Conservation (phyloP, 2,888 invertebrate genomes). For the Volucella zonaria region DNA sequence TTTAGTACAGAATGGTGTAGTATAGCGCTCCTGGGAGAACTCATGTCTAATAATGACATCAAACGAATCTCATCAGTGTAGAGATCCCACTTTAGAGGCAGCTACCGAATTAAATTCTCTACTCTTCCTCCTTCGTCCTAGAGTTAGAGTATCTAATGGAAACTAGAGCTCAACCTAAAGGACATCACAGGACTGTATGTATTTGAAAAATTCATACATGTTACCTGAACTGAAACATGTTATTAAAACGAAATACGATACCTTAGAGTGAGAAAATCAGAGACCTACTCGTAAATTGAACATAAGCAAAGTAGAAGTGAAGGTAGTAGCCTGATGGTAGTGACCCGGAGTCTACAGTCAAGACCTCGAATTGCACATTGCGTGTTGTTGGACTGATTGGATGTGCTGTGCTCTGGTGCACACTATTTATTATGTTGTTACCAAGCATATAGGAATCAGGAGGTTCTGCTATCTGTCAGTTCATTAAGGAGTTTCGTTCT, state of each 20-base stretch:
- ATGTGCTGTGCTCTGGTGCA: constrained; percentile 56
- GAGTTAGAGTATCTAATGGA: constrained; percentile 47
- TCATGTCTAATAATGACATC: constrained; percentile 73
- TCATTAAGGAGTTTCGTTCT: constrained; percentile 58
- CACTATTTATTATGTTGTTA: constrained; percentile 49
- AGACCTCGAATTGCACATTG: constrained; percentile 58
- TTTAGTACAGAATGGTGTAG: constrained; percentile 68
- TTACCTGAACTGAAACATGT: constrained; percentile 71
- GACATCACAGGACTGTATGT: constrained; percentile 53
- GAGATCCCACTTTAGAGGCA: constrained; percentile 65
- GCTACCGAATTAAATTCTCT: constrained; percentile 65
- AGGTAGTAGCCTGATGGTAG: constrained; percentile 11
- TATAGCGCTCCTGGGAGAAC: constrained; percentile 62
- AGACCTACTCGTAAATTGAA: constrained; percentile 18
- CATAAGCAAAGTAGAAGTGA: background rate
- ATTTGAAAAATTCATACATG: constrained; percentile 69
- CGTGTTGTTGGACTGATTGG: constrained; percentile 58
- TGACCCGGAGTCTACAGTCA: background rate
- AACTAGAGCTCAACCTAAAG: constrained; percentile 47
- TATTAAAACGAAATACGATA: constrained; percentile 69
- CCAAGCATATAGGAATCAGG: constrained; percentile 30
- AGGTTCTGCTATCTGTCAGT: constrained; percentile 49
- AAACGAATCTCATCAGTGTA: constrained; percentile 70
- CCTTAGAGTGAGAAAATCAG: constrained; percentile 32
- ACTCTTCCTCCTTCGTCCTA: constrained; percentile 30